These are phyloP conservation scores for Antheraea mylitta DNA, from an alignment of 1,140 invertebrate genomes.

Conservation along the genomic window DNA sequence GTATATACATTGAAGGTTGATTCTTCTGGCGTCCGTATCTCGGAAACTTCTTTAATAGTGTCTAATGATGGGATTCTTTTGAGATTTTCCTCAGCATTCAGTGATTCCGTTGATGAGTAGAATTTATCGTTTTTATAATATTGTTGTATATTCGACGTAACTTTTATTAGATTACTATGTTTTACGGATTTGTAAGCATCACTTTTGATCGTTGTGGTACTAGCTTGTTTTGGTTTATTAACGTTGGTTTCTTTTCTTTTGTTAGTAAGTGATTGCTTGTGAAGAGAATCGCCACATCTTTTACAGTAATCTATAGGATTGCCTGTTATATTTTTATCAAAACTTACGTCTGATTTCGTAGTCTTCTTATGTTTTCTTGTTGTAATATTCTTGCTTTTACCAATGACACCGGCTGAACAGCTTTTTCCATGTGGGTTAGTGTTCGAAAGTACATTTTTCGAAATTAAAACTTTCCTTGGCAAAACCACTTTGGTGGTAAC, in stretches of 20 bases:
- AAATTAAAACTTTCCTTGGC: conserved; percentile 18
- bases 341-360: conserved; percentile 46
- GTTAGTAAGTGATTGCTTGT: conserved; percentile 6
- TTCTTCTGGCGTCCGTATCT: conserved; percentile 26
- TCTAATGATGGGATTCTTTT: conserved; percentile 43
- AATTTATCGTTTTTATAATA: conserved; percentile 66
- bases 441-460: conserved; percentile 30
- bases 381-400: neutral
- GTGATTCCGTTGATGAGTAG: conserved; percentile 38
- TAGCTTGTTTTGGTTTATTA: neutral
- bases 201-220: neutral
- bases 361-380: conserved; percentile 39
- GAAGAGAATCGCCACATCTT: conserved; percentile 49
- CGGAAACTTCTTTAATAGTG: conserved; percentile 52
- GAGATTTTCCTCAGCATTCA: conserved; percentile 25
- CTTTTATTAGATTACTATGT: conserved; percentile 14
- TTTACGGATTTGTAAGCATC: conserved; percentile 12
- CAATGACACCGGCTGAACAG: conserved; percentile 40
- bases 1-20: conserved; percentile 31
- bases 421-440: conserved; percentile 33
- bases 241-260: neutral
- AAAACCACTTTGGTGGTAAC: neutral
- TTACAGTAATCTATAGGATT: conserved; percentile 40
- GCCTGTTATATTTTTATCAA: conserved; percentile 25
- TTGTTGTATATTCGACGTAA: conserved; percentile 36